These are phyloP conservation scores for Alloscopus bannaensis DNA, from an alignment of 2,888 invertebrate species.

Conservation along the genomic window DNA sequence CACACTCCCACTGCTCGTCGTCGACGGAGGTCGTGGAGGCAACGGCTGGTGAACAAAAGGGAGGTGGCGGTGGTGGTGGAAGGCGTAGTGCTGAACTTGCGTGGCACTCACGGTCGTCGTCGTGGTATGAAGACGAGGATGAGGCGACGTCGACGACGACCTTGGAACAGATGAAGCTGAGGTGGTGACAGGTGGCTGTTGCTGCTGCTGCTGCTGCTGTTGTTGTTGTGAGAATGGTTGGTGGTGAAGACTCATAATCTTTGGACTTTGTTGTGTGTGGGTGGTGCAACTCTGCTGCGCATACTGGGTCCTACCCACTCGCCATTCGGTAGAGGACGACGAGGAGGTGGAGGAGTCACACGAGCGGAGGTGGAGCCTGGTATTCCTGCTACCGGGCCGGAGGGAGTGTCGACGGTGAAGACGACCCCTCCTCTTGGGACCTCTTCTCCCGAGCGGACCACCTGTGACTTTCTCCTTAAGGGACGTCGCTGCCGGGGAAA, in stretches of 20 bases:
- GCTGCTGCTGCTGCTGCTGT: constrained; percentile 46
- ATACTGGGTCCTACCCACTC: constrained; percentile 19
- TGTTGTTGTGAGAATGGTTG: constrained; percentile 43
- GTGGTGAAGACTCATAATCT: constrained; percentile 63
- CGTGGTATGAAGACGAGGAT: background rate
- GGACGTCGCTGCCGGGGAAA: background rate
- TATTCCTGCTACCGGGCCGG: background rate
- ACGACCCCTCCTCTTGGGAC: constrained; percentile 11
- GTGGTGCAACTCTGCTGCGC: constrained; percentile 27
- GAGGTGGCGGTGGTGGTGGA: constrained; percentile 33
- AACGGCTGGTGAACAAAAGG: constrained; percentile 19
- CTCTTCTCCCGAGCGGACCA: background rate
- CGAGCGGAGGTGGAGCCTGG: background rate
- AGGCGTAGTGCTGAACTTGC: constrained; percentile 7
- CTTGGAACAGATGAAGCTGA: constrained; percentile 16
- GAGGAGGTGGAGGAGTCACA: background rate
- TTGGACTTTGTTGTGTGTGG: background rate
- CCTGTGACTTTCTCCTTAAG: background rate
- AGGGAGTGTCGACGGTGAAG: background rate
- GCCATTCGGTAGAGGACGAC: constrained; percentile 2
- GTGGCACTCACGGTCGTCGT: constrained; percentile 13
- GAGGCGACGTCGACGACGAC: constrained; percentile 30
- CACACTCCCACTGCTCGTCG: constrained; percentile 46
- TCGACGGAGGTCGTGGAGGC: constrained; percentile 55
- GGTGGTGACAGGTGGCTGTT: background rate